Conservation (phyloP, 1,140 invertebrate genomes). For the Ceratina australensis region DNA sequence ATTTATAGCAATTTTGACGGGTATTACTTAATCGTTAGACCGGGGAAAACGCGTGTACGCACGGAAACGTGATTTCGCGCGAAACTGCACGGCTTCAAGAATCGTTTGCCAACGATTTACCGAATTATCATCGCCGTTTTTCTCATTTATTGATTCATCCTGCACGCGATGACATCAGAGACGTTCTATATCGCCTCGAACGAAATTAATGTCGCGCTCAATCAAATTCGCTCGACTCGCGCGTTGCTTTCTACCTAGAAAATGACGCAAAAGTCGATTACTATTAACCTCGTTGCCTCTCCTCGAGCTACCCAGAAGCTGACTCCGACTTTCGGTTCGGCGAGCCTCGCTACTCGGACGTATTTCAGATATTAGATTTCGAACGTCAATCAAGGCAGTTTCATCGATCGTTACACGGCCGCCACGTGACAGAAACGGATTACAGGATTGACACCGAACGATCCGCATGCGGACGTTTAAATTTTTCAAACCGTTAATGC, state of each 20-base stretch:
- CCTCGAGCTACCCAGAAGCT: not conserved
- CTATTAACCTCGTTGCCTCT: conserved; percentile 22
- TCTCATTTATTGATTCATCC: too few relatives aligned
- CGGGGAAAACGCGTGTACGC: too few relatives aligned
- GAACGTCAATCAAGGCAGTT: conserved; percentile 56
- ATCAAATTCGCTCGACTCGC: conserved; percentile 35
- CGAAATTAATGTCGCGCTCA: not conserved
- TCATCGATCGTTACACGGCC: conserved; percentile 45
- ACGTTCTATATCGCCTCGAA: not conserved
- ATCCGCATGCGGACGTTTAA: not conserved
- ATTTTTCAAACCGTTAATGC: conserved; percentile 1
- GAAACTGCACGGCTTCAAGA: too few relatives aligned
- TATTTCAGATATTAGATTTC: conserved; percentile 63
- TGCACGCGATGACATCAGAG: not conserved
- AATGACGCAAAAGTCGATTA: conserved; percentile 55
- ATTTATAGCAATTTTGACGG: not conserved
- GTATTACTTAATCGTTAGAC: not conserved
- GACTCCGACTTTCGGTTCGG: conserved; percentile 32
- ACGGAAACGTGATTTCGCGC: too few relatives aligned
- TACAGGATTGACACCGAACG: not conserved
- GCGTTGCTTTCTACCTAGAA: conserved; percentile 24
- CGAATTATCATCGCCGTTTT: too few relatives aligned
- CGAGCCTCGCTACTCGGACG: conserved; percentile 40
- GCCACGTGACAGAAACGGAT: conserved; percentile 46
- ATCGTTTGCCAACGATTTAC: too few relatives aligned